These are phyloP conservation scores for Melangyna quadrimaculata DNA, from an alignment of 2,888 invertebrate genomes.

Conservation along the genomic window DNA sequence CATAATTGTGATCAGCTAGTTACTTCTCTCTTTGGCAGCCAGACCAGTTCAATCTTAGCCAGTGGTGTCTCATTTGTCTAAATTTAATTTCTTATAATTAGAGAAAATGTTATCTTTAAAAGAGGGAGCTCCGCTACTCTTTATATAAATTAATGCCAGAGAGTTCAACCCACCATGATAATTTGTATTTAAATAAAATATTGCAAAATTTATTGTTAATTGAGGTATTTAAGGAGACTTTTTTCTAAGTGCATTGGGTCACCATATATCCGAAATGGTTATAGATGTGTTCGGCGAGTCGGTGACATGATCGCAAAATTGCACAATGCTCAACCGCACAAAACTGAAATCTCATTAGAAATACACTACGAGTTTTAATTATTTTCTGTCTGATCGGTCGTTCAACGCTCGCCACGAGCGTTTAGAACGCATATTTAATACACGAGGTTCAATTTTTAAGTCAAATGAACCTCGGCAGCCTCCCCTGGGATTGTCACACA, in stretches of 20 bases:
- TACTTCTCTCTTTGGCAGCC: too few relatives aligned
- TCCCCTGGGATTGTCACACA: slow-evolving; percentile 63
- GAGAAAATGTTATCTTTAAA: too few relatives aligned
- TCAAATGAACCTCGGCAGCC: slow-evolving; percentile 52
- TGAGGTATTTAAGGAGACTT: neutral
- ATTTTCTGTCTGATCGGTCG: slow-evolving; percentile 9
- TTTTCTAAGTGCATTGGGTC: slow-evolving; percentile 14
- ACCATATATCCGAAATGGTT: slow-evolving; percentile 6
- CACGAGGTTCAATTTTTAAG: slow-evolving; percentile 26
- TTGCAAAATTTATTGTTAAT: too few relatives aligned
- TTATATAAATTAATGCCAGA: too few relatives aligned
- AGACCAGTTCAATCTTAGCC: too few relatives aligned
- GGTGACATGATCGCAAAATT: slow-evolving; percentile 53
- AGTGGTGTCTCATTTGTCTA: too few relatives aligned
- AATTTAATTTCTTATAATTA: too few relatives aligned
- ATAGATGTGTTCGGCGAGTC: slow-evolving; percentile 30
- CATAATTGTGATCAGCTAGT: too few relatives aligned
- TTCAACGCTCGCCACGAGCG: neutral
- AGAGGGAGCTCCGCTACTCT: too few relatives aligned
- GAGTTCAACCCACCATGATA: too few relatives aligned
- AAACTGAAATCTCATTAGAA: slow-evolving; percentile 65
- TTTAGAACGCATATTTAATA: slow-evolving; percentile 1
- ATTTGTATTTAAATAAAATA: too few relatives aligned
- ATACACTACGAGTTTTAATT: slow-evolving; percentile 43
- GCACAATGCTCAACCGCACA: neutral